These are phyloP conservation scores for Patiria miniata DNA, from an alignment of 35 echinoderm and acorn worm genomes.

Conservation along the genomic window DNA sequence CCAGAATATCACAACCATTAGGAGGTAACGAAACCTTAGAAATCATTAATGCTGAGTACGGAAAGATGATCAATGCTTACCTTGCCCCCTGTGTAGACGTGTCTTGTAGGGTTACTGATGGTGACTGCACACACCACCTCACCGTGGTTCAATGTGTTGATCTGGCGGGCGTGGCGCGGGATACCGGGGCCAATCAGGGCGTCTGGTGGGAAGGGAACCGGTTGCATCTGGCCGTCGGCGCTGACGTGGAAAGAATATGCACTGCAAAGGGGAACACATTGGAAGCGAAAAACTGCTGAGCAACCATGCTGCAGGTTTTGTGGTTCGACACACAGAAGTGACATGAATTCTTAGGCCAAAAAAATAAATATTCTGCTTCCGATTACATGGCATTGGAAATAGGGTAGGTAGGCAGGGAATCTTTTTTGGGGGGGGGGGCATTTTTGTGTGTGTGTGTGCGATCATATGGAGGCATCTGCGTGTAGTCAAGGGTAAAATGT, in stretches of 20 bases:
- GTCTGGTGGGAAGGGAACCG: slow-evolving; percentile 98
- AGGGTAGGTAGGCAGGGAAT: too few species aligned
- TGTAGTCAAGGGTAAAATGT: too few species aligned
- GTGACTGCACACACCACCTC: slow-evolving; percentile 99
- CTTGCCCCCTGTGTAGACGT: slow-evolving; percentile 99
- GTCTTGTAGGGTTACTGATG: slow-evolving; percentile 98
- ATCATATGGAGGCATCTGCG: too few species aligned
- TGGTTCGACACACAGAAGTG: too few species aligned
- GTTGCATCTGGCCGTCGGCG: slow-evolving; percentile 98
- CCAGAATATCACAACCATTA: too few species aligned
- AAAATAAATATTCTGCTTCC: too few species aligned
- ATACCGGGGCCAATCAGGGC: slow-evolving; percentile 93
- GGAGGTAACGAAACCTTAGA: too few species aligned
- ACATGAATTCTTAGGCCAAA: too few species aligned
- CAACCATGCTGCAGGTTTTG: too few species aligned
- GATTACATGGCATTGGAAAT: too few species aligned
- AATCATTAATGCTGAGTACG: neutral
- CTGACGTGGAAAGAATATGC: slow-evolving; percentile 99
- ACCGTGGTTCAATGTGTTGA: slow-evolving; percentile 98
- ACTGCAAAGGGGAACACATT: slow-evolving; percentile 37
- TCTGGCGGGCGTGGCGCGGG: slow-evolving; percentile 92
- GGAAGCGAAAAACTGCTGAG: neutral
- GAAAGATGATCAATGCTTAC: slow-evolving; percentile 38
- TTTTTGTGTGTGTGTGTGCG: too few species aligned
- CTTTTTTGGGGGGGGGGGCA: too few species aligned